Conservation (phyloP, 1,140 invertebrate genomes). For the Musca vetustissima region DNA sequence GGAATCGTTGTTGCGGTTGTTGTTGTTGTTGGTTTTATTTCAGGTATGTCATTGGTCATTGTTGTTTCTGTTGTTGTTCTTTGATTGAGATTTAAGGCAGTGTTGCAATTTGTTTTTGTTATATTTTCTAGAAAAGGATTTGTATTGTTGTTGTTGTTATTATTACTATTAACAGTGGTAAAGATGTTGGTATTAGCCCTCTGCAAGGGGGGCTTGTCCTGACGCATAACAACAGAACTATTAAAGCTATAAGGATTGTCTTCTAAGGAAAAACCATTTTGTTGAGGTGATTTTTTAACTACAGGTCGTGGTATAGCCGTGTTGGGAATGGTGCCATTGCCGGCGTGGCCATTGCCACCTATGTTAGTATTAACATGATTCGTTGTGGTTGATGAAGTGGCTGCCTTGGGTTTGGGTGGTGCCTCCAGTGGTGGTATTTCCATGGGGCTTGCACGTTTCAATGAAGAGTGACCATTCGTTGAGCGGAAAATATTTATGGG, state of each 20-base stretch:
- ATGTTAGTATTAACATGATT: constrained; percentile 15
- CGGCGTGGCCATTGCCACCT: constrained; percentile 29
- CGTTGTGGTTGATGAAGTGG: too few relatives aligned
- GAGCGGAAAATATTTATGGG: constrained; percentile 24
- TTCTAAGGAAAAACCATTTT: constrained; percentile 14
- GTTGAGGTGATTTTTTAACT: constrained; percentile 34
- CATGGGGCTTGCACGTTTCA: neutral
- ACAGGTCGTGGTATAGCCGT: constrained; percentile 45
- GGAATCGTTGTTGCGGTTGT: constrained; percentile 10
- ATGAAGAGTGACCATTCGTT: constrained; percentile 27
- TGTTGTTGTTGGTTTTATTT: neutral
- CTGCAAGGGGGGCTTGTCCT: neutral
- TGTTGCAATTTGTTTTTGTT: constrained; percentile 24
- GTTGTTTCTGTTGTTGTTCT: constrained; percentile 6
- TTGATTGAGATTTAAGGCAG: constrained; percentile 24
- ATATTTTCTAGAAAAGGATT: constrained; percentile 47
- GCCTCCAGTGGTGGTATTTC: constrained; percentile 47
- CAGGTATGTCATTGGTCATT: neutral
- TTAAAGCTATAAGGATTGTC: constrained; percentile 6
- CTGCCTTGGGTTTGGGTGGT: constrained; percentile 53
- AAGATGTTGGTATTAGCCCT: constrained; percentile 20
- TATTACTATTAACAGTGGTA: constrained; percentile 19
- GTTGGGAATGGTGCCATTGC: constrained; percentile 17
- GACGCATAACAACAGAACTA: constrained; percentile 1
- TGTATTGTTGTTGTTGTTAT: constrained; percentile 39